Evolutionary conservation across 2,888 invertebrate species (phyloP).

Genomic region (Drosophila niveifrons): DNA sequence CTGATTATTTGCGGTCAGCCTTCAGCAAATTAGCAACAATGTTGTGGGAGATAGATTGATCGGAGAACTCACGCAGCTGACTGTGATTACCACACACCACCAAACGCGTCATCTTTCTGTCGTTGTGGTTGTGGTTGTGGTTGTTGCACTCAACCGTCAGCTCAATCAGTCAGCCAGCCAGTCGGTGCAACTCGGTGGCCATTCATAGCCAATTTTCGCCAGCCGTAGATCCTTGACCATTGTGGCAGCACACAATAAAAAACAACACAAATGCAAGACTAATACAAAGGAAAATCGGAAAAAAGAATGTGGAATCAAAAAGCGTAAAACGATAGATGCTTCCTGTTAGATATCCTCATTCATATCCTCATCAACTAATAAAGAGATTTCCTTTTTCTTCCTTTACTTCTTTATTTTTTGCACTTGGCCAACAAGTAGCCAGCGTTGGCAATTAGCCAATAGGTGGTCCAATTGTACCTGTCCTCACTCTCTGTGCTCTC

Average conservation of each 20-base stretch:
- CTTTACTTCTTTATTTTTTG: slow-evolving; percentile 19
- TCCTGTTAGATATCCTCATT: slow-evolving; percentile 52
- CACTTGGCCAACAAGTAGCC: slow-evolving; percentile 68
- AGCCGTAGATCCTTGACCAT: slow-evolving; percentile 70
- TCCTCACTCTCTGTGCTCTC: slow-evolving; percentile 27
- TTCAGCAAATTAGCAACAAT: slow-evolving; percentile 68
- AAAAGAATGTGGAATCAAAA: slow-evolving; percentile 36
- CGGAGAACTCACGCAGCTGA: slow-evolving; percentile 20
- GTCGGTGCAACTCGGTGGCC: neutral
- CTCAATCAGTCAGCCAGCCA: slow-evolving; percentile 8
- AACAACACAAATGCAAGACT: neutral
- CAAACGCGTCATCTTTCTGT: slow-evolving; percentile 41
- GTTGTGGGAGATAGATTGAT: slow-evolving; percentile 40
- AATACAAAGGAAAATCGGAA: neutral
- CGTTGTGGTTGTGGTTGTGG: slow-evolving; percentile 43
- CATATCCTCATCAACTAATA: slow-evolving; percentile 59
- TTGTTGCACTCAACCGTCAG: slow-evolving; percentile 41
- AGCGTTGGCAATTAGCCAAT: slow-evolving; percentile 1
- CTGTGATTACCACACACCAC: slow-evolving; percentile 46
- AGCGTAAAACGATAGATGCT: slow-evolving; percentile 45
- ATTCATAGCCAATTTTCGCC: slow-evolving; percentile 49
- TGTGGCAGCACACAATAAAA: slow-evolving; percentile 47
- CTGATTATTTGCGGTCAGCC: slow-evolving; percentile 77
- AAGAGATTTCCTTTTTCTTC: slow-evolving; percentile 62
- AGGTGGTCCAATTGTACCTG: slow-evolving; percentile 60